Evolutionary conservation across 2,797 vertebrate species (phyloP).

Genomic region (Microcaecilia unicolor): DNA sequence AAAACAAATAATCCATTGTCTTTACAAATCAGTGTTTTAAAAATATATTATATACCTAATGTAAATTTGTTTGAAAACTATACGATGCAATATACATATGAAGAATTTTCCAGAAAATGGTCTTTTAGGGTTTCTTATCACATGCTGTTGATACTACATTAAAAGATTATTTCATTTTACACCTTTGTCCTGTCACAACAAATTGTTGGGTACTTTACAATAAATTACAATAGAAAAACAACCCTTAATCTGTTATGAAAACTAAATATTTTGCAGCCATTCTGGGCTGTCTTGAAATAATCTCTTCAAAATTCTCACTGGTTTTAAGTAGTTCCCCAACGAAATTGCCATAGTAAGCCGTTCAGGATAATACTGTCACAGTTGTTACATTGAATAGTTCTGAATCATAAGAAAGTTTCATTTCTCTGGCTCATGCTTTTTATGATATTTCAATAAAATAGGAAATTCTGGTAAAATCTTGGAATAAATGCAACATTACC

Average conservation of each 20-base stretch:
- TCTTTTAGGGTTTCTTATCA: conserved; percentile 41
- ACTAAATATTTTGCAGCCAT: neutral
- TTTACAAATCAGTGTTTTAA: conserved; percentile 59
- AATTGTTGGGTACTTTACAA: conserved; percentile 28
- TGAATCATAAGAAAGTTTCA: neutral
- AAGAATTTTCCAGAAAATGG: conserved; percentile 61
- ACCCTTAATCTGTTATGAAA: neutral
- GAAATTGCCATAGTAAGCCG: too few species aligned
- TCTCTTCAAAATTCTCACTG: neutral
- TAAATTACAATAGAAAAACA: conserved; percentile 27
- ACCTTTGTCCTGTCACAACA: conserved; percentile 20
- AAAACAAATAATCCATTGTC: conserved; percentile 47
- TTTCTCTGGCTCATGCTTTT: conserved; percentile 2
- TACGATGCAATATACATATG: conserved; percentile 64
- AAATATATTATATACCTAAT: conserved; percentile 61
- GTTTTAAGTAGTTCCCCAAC: too few species aligned
- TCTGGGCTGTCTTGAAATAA: neutral
- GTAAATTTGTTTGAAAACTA: conserved; percentile 76
- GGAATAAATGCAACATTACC: conserved; percentile 16
- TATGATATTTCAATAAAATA: conserved; percentile 1
- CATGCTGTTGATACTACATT: conserved; percentile 39
- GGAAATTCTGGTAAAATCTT: conserved; percentile 8
- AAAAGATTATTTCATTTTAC: conserved; percentile 56
- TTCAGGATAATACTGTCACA: too few species aligned
- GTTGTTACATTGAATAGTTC: neutral